Evolutionary conservation across 2,797 vertebrate genomes (phyloP).

Genomic region (Xenopus petersii): DNA sequence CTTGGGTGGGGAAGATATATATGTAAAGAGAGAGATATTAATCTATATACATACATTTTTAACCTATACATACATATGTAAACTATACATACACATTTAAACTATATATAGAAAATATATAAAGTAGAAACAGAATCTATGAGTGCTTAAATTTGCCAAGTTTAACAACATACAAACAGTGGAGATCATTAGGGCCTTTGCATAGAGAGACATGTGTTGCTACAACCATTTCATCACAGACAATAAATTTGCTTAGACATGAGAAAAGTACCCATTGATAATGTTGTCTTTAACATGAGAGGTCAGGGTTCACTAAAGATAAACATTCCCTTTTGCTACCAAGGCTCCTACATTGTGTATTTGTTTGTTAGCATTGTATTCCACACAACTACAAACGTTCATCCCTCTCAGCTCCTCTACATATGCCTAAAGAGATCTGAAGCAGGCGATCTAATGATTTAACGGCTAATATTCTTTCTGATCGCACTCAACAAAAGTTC

Average conservation of each 20-base stretch:
- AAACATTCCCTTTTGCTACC: background rate
- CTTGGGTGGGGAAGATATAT: too few relatives aligned
- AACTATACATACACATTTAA: too few relatives aligned
- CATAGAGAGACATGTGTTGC: constrained; percentile 9
- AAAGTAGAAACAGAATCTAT: too few relatives aligned
- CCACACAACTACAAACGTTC: background rate
- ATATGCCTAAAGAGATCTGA: background rate
- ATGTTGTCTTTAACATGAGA: background rate
- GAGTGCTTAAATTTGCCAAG: too few relatives aligned
- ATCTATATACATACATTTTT: too few relatives aligned
- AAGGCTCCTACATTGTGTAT: constrained; percentile 16
- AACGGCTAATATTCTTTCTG: background rate
- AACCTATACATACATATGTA: too few relatives aligned
- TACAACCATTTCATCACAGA: background rate
- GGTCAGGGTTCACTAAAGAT: constrained; percentile 23
- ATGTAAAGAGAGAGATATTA: too few relatives aligned
- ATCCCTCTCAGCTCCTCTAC: background rate
- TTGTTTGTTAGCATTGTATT: constrained; percentile 4
- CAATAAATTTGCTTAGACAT: constrained; percentile 7
- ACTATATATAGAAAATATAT: too few relatives aligned
- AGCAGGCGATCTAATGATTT: background rate
- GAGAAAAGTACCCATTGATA: constrained; percentile 18
- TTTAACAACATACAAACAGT: too few relatives aligned
- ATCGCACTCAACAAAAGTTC: background rate
- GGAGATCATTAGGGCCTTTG: constrained; percentile 6